These are phyloP conservation scores for Drosophila tropicalis DNA, from an alignment of 1,140 invertebrate genomes.

Conservation along the genomic window DNA sequence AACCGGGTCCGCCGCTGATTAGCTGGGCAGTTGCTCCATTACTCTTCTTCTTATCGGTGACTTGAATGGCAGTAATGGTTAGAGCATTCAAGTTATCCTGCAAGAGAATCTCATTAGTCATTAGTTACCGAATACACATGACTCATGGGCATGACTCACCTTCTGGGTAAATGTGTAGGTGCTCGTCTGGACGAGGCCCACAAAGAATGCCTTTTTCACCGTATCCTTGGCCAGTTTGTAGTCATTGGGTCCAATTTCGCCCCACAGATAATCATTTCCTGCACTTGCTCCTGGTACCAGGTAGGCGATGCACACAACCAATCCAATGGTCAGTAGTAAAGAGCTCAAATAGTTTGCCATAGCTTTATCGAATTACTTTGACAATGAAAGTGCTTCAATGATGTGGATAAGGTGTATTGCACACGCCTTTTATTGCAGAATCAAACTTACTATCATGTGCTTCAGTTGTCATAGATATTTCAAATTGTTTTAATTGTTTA, in stretches of 20 bases:
- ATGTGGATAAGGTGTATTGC: conserved; percentile 21
- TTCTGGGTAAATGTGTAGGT: conserved; percentile 69
- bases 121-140: neutral
- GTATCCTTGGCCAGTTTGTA: conserved; percentile 67
- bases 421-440: conserved; percentile 36
- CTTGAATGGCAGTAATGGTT: conserved; percentile 66
- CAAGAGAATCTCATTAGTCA: neutral
- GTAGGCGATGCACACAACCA: conserved; percentile 37
- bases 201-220: conserved; percentile 61
- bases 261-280: conserved; percentile 66
- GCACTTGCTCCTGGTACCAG: conserved; percentile 19
- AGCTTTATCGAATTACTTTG: conserved; percentile 16
- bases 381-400: conserved; percentile 21
- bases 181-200: conserved; percentile 59
- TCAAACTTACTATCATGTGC: conserved; percentile 3
- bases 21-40: conserved; percentile 63
- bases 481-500: conserved; percentile 27
- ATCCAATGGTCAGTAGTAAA: neutral
- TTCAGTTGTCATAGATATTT: conserved; percentile 10
- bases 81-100: conserved; percentile 62
- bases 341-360: conserved; percentile 1
- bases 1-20: conserved; percentile 61
- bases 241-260: conserved; percentile 53
- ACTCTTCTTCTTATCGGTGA: conserved; percentile 62
- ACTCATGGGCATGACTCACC: conserved; percentile 31